These are phyloP conservation scores for Philhelius pedissequus DNA, from an alignment of 2,888 invertebrate species.

Conservation along the genomic window DNA sequence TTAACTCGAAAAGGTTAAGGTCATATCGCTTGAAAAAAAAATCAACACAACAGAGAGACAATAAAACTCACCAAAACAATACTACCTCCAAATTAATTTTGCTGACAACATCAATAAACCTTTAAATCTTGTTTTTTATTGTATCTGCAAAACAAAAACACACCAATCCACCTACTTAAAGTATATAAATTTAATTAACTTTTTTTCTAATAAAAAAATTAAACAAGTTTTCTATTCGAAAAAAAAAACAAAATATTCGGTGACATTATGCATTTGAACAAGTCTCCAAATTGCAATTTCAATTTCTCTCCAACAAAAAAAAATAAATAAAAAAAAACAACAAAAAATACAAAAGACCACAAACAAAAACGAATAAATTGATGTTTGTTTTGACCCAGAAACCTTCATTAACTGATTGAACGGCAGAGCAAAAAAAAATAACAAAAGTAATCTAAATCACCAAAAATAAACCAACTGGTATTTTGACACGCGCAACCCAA, in stretches of 20 bases:
- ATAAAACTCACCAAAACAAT: not conserved
- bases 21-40: not conserved
- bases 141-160: not conserved
- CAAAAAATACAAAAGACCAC: too few relatives aligned
- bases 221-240: not conserved
- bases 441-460: not conserved
- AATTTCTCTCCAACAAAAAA: not conserved
- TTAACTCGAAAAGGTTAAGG: conserved; percentile 6
- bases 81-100: not conserved
- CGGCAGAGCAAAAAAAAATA: not conserved
- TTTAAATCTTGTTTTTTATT: not conserved
- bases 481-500: conserved; percentile 25
- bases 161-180: conserved; percentile 2
- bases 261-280: not conserved
- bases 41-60: too few relatives aligned
- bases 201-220: not conserved
- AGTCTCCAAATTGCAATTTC: conserved; percentile 19
- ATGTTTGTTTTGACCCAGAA: conserved; percentile 52
- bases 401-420: conserved; percentile 45
- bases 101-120: not conserved
- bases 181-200: not conserved
- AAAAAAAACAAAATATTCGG: not conserved
- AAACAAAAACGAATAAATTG: not conserved
- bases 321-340: not conserved
- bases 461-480: conserved; percentile 5